Evolutionary conservation across 2,113 vertebrate genomes (phyloP), one percentile per base, ranked within the genome.

Genomic region (Rhadina sibilatrix): DNA sequence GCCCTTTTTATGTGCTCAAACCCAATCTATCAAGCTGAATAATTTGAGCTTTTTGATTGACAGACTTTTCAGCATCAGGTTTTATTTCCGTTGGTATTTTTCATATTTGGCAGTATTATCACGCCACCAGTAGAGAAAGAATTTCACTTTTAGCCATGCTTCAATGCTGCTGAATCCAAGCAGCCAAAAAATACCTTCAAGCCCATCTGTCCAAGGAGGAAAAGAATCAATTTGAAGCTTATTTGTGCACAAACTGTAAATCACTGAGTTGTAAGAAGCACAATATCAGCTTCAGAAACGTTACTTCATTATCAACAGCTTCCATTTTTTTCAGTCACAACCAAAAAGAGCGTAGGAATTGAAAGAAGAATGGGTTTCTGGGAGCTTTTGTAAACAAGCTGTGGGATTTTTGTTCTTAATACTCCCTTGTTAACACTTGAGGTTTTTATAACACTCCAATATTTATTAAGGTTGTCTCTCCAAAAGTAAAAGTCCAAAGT

Each of bases 191-290:
- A 44, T 76, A 79, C 74, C 61, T 90, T 79, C 56, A 50, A 93
- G 16, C 40, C 92, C 90, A 85, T 93, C 90, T 91, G 66, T 64
- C 61, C 84, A 91, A 79, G 65, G 61, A 93, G 70, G 75, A 66
- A 16, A 76, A 49, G 49, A 92, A 95, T 86, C 63, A 57, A 50
- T 94, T 38, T 85, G 37, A 90, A 90, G 40, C 66, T 76, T 91
- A 49, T 86, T 81, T 94, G 79, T 76, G 75, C 85, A 79, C 17
- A 88, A 78, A 70, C 35, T 82, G 40, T 85, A 85, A 96, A 93
- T 85, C 61, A 74, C 17, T 18, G 22, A 61, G 54, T 37, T 91
- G 75, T 2, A 30, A 20, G 11, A 82, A 72, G 18, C 23, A 57
- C 18, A 3, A 0, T 54, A 69, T 59, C 56, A 87, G 52, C 28